Evolutionary conservation across 2,113 vertebrate species (phyloP), one percentile per base, ranked within the genome.

Genomic region (Forbesichthys agassizii): DNA sequence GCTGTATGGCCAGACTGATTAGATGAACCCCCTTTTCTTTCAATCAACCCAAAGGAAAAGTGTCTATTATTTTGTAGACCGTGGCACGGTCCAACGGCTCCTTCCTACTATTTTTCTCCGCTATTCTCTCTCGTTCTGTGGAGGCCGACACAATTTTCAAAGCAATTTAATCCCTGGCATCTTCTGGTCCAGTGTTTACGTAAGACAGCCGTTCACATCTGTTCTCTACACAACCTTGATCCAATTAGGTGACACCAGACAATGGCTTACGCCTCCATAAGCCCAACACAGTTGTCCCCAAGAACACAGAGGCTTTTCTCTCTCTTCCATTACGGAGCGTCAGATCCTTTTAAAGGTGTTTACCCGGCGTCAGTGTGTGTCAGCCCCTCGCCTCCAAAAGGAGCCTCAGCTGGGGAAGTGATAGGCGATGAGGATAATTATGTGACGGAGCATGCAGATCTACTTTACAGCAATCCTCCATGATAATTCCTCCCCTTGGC

Each of bases 261-360:
- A 88, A 81, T 84, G 79, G 80, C 81, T 86, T 84, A 71, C 78
- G 80, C 79, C 74, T 80, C 72, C 69, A 75, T 74, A 71, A 77
- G 73, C 84, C 78, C 77, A 46, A 75, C 74, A 65, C 69, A 55
- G 75, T 65, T 80, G 74, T 78, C 66, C 73, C 18, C 61, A 76
- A 88, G 74, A 79, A 83, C 84, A 80, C 78, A 76, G 84, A 86
- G 81, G 79, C 74, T 48, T 75, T 79, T 80, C 48, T 77, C 66
- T 73, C 77, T 75, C 78, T 73, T 78, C 75, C 73, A 84, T 86
- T 85, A 85, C 71, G 12, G 61, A 49, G 82, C 63, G 76, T 89
- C 85, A 82, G 79, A 89, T 90, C 84, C 71, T 87, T 87, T 91
- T 88, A 89, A 87, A 87, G 75, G 83, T 86, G 81, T 89, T 89